These are phyloP conservation scores for Aphelenchoides besseyi DNA, from an alignment of 1,140 invertebrate genomes.

Conservation along the genomic window DNA sequence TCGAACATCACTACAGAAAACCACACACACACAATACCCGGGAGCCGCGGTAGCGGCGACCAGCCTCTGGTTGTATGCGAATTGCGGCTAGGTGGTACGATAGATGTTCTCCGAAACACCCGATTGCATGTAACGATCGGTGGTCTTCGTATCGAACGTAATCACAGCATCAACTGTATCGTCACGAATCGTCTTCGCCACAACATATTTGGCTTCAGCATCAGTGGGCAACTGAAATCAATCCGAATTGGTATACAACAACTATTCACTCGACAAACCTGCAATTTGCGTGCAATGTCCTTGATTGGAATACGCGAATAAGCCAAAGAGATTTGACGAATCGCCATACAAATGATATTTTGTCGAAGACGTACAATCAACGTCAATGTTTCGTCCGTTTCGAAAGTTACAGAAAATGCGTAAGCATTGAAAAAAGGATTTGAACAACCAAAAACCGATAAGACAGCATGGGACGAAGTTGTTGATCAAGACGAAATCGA, in stretches of 20 bases:
- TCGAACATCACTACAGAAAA: too few species aligned
- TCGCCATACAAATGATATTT: conserved; percentile 98
- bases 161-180: conserved; percentile 95
- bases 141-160: conserved; percentile 71
- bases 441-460: too few species aligned
- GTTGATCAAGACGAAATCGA: too few species aligned
- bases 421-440: too few species aligned
- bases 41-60: too few species aligned
- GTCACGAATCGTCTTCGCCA: conserved; percentile 97
- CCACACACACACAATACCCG: too few species aligned
- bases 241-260: background rate
- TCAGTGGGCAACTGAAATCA: conserved; percentile 74
- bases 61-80: too few species aligned
- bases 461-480: too few species aligned
- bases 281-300: conserved; percentile 88
- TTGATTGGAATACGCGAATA: conserved; percentile 91
- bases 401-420: conserved; percentile 44
- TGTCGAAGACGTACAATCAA: conserved; percentile 74
- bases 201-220: conserved; percentile 97
- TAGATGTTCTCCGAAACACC: conserved; percentile 89
- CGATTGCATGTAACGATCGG: conserved; percentile 81
- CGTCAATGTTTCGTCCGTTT: conserved; percentile 55
- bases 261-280: conserved; percentile 57
- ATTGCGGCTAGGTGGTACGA: conserved; percentile 88
- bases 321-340: conserved; percentile 89